Base-by-base conservation (phyloP, 2,113 vertebrate species). In the Oreochromis niloticus region DNA sequence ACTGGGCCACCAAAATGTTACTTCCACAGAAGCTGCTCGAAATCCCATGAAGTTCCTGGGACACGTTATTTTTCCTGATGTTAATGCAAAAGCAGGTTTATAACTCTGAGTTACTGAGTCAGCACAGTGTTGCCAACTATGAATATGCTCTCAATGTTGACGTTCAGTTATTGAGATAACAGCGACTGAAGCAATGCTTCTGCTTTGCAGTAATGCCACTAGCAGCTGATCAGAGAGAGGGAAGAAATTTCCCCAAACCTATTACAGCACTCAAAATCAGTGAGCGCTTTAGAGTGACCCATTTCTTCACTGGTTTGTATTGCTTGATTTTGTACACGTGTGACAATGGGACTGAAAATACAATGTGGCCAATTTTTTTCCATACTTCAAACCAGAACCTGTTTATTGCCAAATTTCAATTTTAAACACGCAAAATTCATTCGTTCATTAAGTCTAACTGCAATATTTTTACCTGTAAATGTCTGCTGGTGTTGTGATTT, bases 401-500 rank as follows among this genome's bases (percentile, higher is more conserved):
- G 73, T 50, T 75, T 0, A 7, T 30, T 14, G 0, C 27, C 17
- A 34, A 52, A 32, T 30, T 22, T 78, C 9, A 78, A 19, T 30
- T 48, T 11, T 19, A 12, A 4, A 30, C 43, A 27, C 16, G 22
- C 68, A 27, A 27, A 43, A 73, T 75, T 75, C 3, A 75, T 32
- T 3, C 17, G 27, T 14, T 43, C 16, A 17, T 8, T 7, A 19
- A 22, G 30, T n/a, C 8, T 41, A 16, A 6, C 4, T 3, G 43
- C 34, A 13, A 5, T 22, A 22, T 34, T 87, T 80, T 57, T 86
- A 99, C 99, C 98, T 97, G 95, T 99, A 99, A 92, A 99, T 96
- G 94, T 99, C 99, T 6, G 97, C 97, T 4, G 98, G 98, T 3
- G 97, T 97, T 92, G 95, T 96, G 93, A 99, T 98, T 56, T 96